Conservation (phyloP, 1,140 invertebrate species). For the Caerostris darwini region DNA sequence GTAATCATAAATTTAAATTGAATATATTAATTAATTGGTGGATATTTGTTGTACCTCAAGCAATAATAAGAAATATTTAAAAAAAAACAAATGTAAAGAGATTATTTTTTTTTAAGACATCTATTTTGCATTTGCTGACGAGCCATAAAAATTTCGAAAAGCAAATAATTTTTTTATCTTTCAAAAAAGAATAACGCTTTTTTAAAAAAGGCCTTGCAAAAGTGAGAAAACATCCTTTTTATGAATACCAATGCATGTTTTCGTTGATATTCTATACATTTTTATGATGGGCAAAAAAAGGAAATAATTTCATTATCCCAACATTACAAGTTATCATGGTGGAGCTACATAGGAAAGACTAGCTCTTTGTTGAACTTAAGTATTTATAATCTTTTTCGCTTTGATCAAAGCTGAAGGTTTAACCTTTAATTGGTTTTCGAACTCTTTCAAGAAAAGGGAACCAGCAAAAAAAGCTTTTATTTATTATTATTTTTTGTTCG, state of each 20-base stretch:
- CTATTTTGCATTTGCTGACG: too few relatives aligned
- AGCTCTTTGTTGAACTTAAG: slow-evolving; percentile 35
- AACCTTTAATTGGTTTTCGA: slow-evolving; percentile 66
- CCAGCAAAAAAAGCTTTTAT: background rate
- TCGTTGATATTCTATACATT: background rate
- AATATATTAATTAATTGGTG: too few relatives aligned
- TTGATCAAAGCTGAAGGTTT: slow-evolving; percentile 44
- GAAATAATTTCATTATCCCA: background rate
- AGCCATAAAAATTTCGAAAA: too few relatives aligned
- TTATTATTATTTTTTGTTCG: background rate
- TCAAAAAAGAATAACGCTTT: background rate
- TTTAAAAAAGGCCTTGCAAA: too few relatives aligned
- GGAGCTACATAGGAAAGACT: background rate
- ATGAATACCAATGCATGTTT: background rate
- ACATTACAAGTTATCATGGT: background rate
- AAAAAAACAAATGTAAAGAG: too few relatives aligned
- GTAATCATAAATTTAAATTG: too few relatives aligned
- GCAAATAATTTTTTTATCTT: background rate
- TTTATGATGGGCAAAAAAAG: background rate
- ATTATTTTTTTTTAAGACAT: too few relatives aligned
- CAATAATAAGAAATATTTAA: too few relatives aligned
- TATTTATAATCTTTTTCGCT: slow-evolving; percentile 54
- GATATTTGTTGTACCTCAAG: too few relatives aligned
- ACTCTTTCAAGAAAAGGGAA: slow-evolving; percentile 35
- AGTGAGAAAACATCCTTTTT: too few relatives aligned